Evolutionary conservation across 2,797 vertebrate genomes (phyloP).

Genomic region (Heteromormyrus szaboi): DNA sequence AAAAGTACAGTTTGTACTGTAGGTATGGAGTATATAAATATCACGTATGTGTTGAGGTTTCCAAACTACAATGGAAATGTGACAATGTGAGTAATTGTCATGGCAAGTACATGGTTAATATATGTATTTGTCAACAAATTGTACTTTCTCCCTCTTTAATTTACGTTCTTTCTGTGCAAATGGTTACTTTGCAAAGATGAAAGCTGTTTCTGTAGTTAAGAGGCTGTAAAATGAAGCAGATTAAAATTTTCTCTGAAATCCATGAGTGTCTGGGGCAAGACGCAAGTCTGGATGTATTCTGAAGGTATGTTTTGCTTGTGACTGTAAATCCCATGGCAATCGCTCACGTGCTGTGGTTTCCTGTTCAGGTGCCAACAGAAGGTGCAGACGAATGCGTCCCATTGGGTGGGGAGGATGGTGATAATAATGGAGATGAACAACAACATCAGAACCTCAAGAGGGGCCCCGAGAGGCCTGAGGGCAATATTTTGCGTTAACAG

Average conservation of each 20-base stretch:
- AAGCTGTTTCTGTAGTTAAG: not conserved
- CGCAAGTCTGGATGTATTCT: not conserved
- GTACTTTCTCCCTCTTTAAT: not conserved
- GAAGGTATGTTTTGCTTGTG: not conserved
- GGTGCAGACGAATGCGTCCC: not conserved
- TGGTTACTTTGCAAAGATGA: not conserved
- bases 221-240: not conserved
- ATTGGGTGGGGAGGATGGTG: not conserved
- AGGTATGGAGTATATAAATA: not conserved
- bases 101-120: not conserved
- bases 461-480: not conserved
- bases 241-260: not conserved
- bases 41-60: not conserved
- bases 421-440: not conserved
- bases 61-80: not conserved
- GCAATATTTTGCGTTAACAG: not conserved
- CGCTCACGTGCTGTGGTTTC: constrained; percentile 7
- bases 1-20: not conserved
- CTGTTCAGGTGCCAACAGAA: constrained; percentile 13
- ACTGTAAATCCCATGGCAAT: not conserved
- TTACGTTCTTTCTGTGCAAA: not conserved
- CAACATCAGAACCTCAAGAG: not conserved
- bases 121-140: not conserved
- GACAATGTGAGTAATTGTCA: not conserved
- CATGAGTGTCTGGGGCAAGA: not conserved